A percentile compares a stretch with the other conserved stretches of the same genome.
Conservation (phyloP, 2,113 vertebrate genomes). For the Aptenodytes patagonicus region DNA sequence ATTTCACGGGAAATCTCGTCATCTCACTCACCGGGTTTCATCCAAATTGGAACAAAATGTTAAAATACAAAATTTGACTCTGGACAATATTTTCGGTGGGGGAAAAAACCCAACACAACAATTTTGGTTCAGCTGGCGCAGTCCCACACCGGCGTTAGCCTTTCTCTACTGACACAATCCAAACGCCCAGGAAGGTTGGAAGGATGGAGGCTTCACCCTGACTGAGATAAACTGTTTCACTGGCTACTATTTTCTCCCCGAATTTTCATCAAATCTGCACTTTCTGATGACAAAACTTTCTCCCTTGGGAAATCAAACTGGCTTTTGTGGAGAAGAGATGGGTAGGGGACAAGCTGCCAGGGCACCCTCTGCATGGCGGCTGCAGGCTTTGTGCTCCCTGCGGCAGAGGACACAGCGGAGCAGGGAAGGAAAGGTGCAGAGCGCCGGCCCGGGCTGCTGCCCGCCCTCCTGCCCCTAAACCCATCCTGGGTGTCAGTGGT, state of each 20-base stretch:
- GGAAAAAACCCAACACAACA: accelerated
- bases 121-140: neutral
- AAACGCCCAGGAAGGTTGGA: neutral
- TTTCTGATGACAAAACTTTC: neutral
- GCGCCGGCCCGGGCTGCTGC: neutral
- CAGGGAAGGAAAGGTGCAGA: neutral
- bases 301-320: too few species aligned
- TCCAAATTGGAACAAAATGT: neutral
- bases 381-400: neutral
- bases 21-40: neutral
- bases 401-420: neutral
- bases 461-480: neutral
- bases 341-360: neutral
- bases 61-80: neutral
- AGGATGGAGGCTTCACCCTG: neutral
- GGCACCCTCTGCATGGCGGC: accelerated
- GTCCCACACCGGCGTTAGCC: accelerated
- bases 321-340: neutral
- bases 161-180: neutral
- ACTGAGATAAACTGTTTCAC: neutral
- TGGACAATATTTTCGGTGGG: neutral
- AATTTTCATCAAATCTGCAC: neutral
- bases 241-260: neutral
- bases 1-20: neutral
- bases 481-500: neutral